Evolutionary conservation across 2,797 vertebrate genomes (phyloP).

Genomic region (Erpetoichthys calabaricus): DNA sequence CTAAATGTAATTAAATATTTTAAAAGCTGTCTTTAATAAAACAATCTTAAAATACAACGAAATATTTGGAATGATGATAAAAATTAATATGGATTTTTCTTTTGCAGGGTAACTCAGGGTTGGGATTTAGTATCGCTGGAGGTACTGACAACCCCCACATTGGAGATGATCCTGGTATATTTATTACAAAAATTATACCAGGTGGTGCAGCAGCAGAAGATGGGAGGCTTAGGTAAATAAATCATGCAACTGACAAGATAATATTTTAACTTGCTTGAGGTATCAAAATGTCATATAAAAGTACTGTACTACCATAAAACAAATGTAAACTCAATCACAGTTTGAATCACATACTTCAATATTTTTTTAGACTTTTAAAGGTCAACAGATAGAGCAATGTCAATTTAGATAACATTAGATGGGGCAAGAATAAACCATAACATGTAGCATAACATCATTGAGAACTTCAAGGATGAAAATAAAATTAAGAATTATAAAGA

Average conservation of each 20-base stretch:
- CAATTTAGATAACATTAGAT: no score
- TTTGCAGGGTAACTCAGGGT: constrained; percentile 82
- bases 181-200: constrained; percentile 95
- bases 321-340: neutral
- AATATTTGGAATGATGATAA: neutral
- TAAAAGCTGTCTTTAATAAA: neutral
- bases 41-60: neutral
- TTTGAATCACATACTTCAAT: neutral
- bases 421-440: no score
- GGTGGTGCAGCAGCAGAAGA: constrained; percentile 91
- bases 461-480: no score
- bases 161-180: constrained; percentile 91
- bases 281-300: neutral
- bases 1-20: neutral
- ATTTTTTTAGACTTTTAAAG: neutral
- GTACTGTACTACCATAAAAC: neutral
- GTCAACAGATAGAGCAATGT: neutral
- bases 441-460: no score
- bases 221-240: constrained; percentile 75
- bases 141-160: constrained; percentile 94
- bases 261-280: neutral
- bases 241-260: neutral
- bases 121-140: constrained; percentile 93
- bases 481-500: no score
- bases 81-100: constrained; percentile 12